Evolutionary conservation across 2,888 invertebrate species (phyloP), one percentile per base, ranked within the genome.

Genomic region (Andrena praecox): DNA sequence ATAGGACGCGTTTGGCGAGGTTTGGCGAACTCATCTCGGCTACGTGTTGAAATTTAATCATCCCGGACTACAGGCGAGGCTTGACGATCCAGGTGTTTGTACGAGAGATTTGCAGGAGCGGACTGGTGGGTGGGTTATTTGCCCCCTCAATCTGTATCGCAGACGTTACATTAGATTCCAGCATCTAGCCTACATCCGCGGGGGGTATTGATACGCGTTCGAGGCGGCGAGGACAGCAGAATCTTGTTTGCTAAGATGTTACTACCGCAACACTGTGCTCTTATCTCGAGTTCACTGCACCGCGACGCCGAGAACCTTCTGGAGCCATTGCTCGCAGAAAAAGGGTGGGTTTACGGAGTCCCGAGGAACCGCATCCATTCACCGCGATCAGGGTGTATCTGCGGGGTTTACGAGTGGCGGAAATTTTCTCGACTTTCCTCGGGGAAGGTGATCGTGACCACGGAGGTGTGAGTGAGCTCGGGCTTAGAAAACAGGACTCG

Each of bases 1-100:
- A 69, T 73, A 69, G 50, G 7, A n/a, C 33, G 10, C 20, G 54
- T 52, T 69, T 48, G 20, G 20, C 69, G 68, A 78, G 63, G 73
- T 69, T 81, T 59, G 72, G 50, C n/a, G 63, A 72, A 56, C 63
- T 63, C 78, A 75, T 75, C 80, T 75, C 63, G 2, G 80, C 33
- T 71, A 80, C 82, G 75, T 82, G 82, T 82, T 82, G 80, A 80
- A 71, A 82, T 80, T 80, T 74, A 80, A 82, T 80, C 82, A 80
- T 64, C 71, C 50, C 20, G 71, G 80, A 71, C 75, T 75, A 75
- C 24, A 24, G 71, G 2, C n/a, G 35, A 59, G 52, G 60, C 75
- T 56, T 20, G 12, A n/a, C 63, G 59, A 80, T 75, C 71, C 33
- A 6, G 29, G n/a, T 70, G 74, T 79, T 79, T 82, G 66, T 56